These are phyloP conservation scores for Junonia oenone DNA, from an alignment of 2,888 invertebrate genomes.

Conservation along the genomic window DNA sequence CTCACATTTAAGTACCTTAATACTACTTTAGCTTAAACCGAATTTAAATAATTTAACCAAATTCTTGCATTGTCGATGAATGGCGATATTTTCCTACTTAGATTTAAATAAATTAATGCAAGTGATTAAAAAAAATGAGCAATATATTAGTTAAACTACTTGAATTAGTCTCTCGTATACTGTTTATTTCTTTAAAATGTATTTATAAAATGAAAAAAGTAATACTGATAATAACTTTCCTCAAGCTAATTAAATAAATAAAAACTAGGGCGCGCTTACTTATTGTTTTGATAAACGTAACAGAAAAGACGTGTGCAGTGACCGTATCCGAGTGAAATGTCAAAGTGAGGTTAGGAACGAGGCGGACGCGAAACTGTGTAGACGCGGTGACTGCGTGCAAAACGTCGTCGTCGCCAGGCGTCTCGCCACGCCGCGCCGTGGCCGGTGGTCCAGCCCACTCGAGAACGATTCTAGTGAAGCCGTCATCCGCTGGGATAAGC, in stretches of 20 bases:
- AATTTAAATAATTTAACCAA: too few species aligned
- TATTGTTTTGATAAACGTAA: constrained; percentile 23
- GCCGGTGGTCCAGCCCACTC: constrained; percentile 61
- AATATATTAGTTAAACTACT: too few species aligned
- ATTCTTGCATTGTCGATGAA: too few species aligned
- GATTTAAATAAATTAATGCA: too few species aligned
- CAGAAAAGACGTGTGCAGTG: constrained; percentile 54
- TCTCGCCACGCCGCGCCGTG: constrained; percentile 20
- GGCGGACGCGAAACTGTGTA: constrained; percentile 57
- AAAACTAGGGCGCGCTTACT: constrained; percentile 11
- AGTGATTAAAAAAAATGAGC: too few species aligned
- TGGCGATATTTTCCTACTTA: too few species aligned
- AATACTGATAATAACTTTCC: constrained; percentile 2
- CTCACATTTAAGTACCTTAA: too few species aligned
- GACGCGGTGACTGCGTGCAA: constrained; percentile 49
- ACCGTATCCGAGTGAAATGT: constrained; percentile 67
- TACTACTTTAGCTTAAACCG: too few species aligned
- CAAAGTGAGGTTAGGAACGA: constrained; percentile 59
- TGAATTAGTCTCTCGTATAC: too few species aligned
- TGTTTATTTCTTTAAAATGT: too few species aligned
- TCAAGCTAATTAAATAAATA: constrained; percentile 10
- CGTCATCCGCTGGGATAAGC: constrained; percentile 70
- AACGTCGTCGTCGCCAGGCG: constrained; percentile 28
- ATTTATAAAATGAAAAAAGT: too few species aligned
- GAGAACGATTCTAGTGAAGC: constrained; percentile 67